Evolutionary conservation across 2,888 invertebrate species (phyloP).

Genomic region (Linnaemya tessellans): DNA sequence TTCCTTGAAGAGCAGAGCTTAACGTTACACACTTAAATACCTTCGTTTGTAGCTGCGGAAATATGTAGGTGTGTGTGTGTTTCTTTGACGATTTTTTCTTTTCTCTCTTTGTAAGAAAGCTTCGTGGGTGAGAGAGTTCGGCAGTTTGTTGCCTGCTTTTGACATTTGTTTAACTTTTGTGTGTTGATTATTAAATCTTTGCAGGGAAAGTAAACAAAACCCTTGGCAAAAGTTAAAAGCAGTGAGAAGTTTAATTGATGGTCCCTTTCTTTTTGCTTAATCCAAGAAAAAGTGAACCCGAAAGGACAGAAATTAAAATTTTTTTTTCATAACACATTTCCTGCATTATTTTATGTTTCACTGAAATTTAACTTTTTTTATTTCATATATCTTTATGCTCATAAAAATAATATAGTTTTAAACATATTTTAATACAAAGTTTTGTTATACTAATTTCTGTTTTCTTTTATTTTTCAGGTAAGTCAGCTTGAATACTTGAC

Average conservation of each 20-base stretch:
- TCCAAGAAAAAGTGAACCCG: not conserved
- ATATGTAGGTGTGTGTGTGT: not conserved
- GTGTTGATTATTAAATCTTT: constrained; percentile 42
- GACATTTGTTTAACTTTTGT: constrained; percentile 59
- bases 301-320: not conserved
- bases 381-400: not conserved
- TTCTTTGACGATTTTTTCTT: not conserved
- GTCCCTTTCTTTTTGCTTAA: not conserved
- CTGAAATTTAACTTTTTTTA: no score
- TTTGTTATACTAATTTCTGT: not conserved
- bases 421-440: not conserved
- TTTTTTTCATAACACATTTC: not conserved
- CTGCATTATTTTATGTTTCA: no score
- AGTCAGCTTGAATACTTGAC: not conserved
- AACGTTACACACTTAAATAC: not conserved
- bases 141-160: constrained; percentile 54
- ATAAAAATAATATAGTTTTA: not conserved
- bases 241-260: not conserved
- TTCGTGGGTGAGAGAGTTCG: not conserved
- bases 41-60: not conserved
- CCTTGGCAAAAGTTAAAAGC: constrained; percentile 14
- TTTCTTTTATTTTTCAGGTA: constrained; percentile 36
- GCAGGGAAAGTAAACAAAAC: constrained; percentile 20
- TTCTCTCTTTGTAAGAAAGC: not conserved
- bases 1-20: not conserved